A percentile compares a stretch with the other conserved stretches of the same genome.
Evolutionary conservation across 2,888 invertebrate species (phyloP).

Genomic region (Scaptodrosophila latifasciaeformis): DNA sequence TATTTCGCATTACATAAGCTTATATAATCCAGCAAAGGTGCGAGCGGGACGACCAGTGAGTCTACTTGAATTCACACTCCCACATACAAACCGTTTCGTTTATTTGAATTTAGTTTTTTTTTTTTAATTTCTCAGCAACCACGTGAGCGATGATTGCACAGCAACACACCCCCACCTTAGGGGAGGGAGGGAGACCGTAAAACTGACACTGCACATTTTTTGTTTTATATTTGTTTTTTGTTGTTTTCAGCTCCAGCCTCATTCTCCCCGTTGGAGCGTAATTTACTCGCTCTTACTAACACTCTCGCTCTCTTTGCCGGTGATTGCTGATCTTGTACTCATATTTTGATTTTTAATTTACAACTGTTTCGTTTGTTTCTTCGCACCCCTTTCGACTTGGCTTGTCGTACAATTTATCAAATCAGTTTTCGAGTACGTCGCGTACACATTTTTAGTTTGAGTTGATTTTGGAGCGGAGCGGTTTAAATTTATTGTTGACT

Average conservation of each 20-base stretch:
- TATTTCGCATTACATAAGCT: conserved; percentile 61
- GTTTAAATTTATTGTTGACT: conserved; percentile 21
- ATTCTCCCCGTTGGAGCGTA: too few relatives aligned
- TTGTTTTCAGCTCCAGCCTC: too few relatives aligned
- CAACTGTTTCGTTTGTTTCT: conserved; percentile 29
- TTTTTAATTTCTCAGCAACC: too few relatives aligned
- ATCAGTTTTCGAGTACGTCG: not conserved
- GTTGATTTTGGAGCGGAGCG: conserved; percentile 27
- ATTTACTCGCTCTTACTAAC: too few relatives aligned
- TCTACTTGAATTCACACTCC: conserved; percentile 1
- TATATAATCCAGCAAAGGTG: conserved; percentile 55
- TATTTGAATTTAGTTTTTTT: too few relatives aligned
- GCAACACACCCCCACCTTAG: too few relatives aligned
- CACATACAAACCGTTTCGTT: conserved; percentile 15
- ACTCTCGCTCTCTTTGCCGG: conserved; percentile 14
- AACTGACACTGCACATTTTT: too few relatives aligned
- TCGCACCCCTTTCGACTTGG: conserved; percentile 10
- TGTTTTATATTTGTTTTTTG: too few relatives aligned
- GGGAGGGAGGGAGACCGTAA: too few relatives aligned
- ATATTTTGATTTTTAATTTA: conserved; percentile 56
- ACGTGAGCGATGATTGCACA: conserved; percentile 35
- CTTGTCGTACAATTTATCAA: too few relatives aligned
- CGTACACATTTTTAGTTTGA: not conserved
- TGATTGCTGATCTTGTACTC: conserved; percentile 29
- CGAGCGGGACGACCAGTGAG: conserved; percentile 39